A percentile compares a stretch with the other conserved stretches of the same genome.
phyloP scores from a whole-genome alignment of 2,113 vertebrate genomes.

The Scolopax mira region DNA sequence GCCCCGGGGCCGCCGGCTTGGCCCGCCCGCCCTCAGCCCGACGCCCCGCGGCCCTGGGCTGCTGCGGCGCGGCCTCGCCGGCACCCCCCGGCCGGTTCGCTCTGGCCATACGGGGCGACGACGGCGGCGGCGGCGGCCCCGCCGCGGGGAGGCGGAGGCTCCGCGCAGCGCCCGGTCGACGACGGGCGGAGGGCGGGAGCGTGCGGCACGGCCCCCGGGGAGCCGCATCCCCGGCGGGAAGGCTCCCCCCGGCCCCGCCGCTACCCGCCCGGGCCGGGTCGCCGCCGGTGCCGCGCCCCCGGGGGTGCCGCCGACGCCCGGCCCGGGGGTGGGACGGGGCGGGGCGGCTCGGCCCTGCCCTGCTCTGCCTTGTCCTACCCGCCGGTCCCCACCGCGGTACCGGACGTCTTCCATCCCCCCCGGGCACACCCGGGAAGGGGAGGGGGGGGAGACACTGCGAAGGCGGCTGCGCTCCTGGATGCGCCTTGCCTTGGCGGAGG shows the following conservation, averaged over 20 bases:
- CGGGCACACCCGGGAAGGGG: accelerated
- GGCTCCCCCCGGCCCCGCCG: neutral
- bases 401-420: too few species aligned
- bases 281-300: neutral
- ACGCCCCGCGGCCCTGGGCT: neutral
- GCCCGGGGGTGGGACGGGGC: neutral
- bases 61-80: neutral
- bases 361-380: neutral
- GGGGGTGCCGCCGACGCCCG: neutral
- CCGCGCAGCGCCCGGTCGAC: neutral
- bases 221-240: neutral
- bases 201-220: neutral
- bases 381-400: neutral
- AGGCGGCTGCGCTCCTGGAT: neutral
- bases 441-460: neutral
- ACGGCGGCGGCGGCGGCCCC: neutral
- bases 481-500: neutral
- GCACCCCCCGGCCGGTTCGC: neutral
- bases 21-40: neutral
- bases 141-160: neutral
- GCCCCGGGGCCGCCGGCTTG: neutral
- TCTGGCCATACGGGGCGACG: neutral
- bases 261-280: neutral
- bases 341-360: neutral
- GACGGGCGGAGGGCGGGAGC: neutral